A percentile compares a stretch with the other conserved stretches of the same genome.
These are phyloP conservation scores for Saccopteryx leptura DNA, from an alignment of 2,113 vertebrate genomes.

Conservation along the genomic window DNA sequence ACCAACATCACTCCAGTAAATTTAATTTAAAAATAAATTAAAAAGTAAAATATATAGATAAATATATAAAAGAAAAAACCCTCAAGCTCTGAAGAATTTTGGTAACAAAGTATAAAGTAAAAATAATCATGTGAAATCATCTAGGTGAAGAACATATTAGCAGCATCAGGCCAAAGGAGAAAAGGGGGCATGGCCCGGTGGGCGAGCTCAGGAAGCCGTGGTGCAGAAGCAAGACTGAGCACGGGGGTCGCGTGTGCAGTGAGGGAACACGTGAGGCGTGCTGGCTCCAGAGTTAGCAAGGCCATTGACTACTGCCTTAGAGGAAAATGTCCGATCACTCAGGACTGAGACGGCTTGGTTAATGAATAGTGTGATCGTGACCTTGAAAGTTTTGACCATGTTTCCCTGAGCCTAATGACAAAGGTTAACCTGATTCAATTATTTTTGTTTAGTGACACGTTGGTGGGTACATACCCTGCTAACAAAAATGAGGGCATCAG, in stretches of 20 bases:
- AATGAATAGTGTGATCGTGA: slow-evolving; percentile 40
- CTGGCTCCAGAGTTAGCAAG: neutral
- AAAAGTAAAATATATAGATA: neutral
- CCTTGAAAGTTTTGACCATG: slow-evolving; percentile 36
- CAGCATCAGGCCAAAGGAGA: neutral
- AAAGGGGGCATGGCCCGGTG: neutral
- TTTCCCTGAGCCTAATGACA: neutral
- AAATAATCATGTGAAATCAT: neutral
- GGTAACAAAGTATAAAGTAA: neutral
- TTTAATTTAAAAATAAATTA: neutral
- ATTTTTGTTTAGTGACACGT: slow-evolving; percentile 44
- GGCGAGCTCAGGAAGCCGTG: neutral
- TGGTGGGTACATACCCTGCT: neutral
- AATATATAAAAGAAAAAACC: neutral
- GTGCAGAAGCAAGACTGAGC: neutral
- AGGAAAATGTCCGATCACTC: neutral
- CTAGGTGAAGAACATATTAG: neutral
- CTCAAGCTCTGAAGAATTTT: neutral
- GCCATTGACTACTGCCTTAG: neutral
- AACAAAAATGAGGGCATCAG: no score
- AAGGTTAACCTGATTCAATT: neutral
- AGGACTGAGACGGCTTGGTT: neutral
- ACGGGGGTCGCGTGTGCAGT: rapidly evolving
- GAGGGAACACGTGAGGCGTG: neutral
- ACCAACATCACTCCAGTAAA: neutral